These are phyloP conservation scores for Drosophila insularis DNA, from an alignment of 1,140 invertebrate genomes.

Conservation along the genomic window DNA sequence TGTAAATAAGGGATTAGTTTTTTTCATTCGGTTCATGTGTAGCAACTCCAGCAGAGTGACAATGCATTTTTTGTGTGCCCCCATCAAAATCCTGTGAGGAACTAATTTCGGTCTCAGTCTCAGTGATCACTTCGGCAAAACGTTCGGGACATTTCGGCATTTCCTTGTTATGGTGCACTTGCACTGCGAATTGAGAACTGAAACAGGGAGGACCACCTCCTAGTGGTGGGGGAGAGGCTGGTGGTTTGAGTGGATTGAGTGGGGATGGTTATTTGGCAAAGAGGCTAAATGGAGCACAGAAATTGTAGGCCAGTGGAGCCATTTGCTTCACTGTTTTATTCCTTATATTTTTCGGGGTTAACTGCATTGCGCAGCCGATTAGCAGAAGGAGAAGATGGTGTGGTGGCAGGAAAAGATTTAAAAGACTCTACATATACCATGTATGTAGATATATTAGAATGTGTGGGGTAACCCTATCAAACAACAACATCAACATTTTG, in stretches of 20 bases:
- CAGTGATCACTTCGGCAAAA: no score
- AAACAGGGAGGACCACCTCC: conserved; percentile 31
- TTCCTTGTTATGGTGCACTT: conserved; percentile 25
- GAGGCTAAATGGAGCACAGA: conserved; percentile 64
- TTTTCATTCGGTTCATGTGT: no score
- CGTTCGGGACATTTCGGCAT: no score
- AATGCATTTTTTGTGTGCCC: no score
- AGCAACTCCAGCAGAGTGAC: no score
- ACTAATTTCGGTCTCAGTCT: no score
- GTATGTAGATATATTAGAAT: neutral
- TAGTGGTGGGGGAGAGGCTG: conserved; percentile 33
- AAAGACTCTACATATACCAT: neutral
- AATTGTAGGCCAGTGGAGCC: conserved; percentile 30
- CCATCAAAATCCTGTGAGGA: no score
- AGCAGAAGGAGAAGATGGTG: conserved; percentile 25
- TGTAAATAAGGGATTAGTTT: no score
- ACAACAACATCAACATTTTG: neutral
- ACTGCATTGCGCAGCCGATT: conserved; percentile 70
- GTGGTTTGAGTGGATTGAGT: conserved; percentile 60
- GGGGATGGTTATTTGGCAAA: conserved; percentile 62
- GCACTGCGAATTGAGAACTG: conserved; percentile 36
- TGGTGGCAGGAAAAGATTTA: neutral
- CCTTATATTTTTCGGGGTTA: conserved; percentile 58
- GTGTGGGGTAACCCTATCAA: neutral
- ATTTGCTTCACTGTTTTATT: conserved; percentile 68